A percentile compares a stretch with the other conserved stretches of the same genome.
Conservation (phyloP, 2,888 invertebrate genomes). For the Papilio demoleus region DNA sequence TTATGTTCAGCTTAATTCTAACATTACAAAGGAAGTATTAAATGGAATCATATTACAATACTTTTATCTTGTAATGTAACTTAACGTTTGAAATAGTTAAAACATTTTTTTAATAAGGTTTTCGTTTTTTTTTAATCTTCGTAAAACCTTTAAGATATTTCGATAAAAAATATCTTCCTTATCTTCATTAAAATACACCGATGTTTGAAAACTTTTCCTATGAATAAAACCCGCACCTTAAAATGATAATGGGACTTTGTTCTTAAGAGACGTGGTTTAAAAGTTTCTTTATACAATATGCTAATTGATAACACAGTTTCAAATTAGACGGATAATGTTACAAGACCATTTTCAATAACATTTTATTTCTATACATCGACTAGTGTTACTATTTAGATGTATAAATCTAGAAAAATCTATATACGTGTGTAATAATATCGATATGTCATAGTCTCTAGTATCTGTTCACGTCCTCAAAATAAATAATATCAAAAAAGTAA, state of each 20-base stretch:
- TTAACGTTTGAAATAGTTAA: too few species aligned
- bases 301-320: constrained; percentile 4
- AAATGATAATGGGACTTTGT: constrained; percentile 14
- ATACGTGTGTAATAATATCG: too few species aligned
- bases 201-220: constrained; percentile 10
- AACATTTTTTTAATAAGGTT: too few species aligned
- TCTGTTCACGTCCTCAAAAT: too few species aligned
- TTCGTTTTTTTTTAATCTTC: background rate
- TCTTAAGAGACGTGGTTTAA: background rate
- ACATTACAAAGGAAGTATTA: background rate
- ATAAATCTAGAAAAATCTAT: too few species aligned
- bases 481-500: too few species aligned
- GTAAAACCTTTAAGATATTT: background rate
- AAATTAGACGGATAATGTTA: background rate
- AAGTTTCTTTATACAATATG: constrained; percentile 1
- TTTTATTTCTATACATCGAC: too few species aligned
- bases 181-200: constrained; percentile 19
- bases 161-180: constrained; percentile 9
- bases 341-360: background rate
- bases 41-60: background rate
- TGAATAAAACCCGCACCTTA: constrained; percentile 9
- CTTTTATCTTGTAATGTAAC: background rate
- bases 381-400: too few species aligned
- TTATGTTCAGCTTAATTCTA: background rate
- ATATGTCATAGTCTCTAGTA: too few species aligned